Base-by-base conservation (phyloP, 2,888 invertebrate genomes). In the Hirtodrosophila histrioides region DNA sequence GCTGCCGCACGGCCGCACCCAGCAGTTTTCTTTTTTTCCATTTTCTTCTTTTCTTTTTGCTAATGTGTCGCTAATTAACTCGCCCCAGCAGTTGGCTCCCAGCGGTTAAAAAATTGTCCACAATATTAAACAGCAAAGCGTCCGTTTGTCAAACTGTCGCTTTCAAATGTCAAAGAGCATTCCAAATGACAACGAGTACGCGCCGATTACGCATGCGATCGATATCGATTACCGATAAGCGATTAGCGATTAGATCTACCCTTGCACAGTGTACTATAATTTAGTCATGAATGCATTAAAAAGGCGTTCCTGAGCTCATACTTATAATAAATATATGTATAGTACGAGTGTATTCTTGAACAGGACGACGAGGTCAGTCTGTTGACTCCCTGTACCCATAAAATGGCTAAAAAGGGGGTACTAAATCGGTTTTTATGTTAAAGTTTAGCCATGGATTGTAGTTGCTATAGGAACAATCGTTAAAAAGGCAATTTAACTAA, bases 11-110 rank as follows among this genome's bases (percentile, higher is more conserved):
- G 75, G 54, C 68, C 79, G 87, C 87, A 69, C 87, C 82, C 58
- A 65, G 46, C 55, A 60, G 31, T 46, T 17, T 24, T 36, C 17
- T 35, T 8, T 2, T 39, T 49, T 41, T n/a, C n/a, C 37, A 2
- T 10, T 2, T 27, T 8, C 8, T 12, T 12, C 5, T 35, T 64
- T 64, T 45, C 24, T n/a, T 39, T 69, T 50, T 45, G 87, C 75
- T 72, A 85, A 81, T 85, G 75, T 70, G 69, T 55, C 64, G 51
- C 78, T 82, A 82, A 82, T 82, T 82, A 82, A 67, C 61, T 56
- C 33, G 17, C 56, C 37, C 39, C 41, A 39, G 40, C 40, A 41
- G 53, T 53, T 50, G 56, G 72, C 66, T 36, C 61, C 51, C 33
- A 45, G 39, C 29, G 56, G 12, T 37, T 67, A 33, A 62, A 60